Percentiles rank a stretch among this genome's conserved stretches.
These are phyloP conservation scores for Microctenopoma stevenorrisi DNA, from an alignment of 2,797 vertebrate species.

Conservation along the genomic window DNA sequence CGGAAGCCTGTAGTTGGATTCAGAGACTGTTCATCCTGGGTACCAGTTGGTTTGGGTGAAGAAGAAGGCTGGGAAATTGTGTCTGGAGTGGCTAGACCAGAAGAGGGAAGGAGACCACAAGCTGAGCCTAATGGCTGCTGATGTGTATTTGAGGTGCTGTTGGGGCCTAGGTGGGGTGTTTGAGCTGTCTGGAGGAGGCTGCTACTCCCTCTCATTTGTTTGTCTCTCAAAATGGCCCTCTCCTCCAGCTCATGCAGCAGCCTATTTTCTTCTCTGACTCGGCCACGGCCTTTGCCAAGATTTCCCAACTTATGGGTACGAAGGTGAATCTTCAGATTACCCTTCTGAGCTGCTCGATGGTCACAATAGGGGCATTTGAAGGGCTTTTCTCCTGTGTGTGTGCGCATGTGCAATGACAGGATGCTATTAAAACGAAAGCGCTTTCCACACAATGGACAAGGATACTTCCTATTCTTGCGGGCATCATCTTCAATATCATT, in stretches of 20 bases:
- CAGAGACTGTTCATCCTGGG: conserved; percentile 90
- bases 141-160: conserved; percentile 76
- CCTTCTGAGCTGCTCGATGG: conserved; percentile 97
- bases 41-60: conserved; percentile 89
- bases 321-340: conserved; percentile 98
- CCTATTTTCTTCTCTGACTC: conserved; percentile 96
- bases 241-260: conserved; percentile 97
- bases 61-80: conserved; percentile 88
- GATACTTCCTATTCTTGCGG: conserved; percentile 97
- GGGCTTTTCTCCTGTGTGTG: conserved; percentile 98
- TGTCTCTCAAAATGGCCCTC: conserved; percentile 95
- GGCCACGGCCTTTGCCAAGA: conserved; percentile 96
- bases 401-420: conserved; percentile 97
- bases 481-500: conserved; percentile 98
- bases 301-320: conserved; percentile 98
- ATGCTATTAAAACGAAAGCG: conserved; percentile 99
- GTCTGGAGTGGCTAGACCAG: conserved; percentile 88
- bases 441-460: conserved; percentile 97
- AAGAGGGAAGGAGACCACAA: conserved; percentile 87
- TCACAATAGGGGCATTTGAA: conserved; percentile 99
- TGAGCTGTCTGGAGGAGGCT: conserved; percentile 87
- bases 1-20: conserved; percentile 91
- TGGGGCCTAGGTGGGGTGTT: conserved; percentile 78
- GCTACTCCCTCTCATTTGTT: conserved; percentile 93
- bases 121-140: conserved; percentile 89